These are phyloP conservation scores for Leptobrachium leishanense DNA, from an alignment of 2,113 vertebrate genomes.

Conservation along the genomic window DNA sequence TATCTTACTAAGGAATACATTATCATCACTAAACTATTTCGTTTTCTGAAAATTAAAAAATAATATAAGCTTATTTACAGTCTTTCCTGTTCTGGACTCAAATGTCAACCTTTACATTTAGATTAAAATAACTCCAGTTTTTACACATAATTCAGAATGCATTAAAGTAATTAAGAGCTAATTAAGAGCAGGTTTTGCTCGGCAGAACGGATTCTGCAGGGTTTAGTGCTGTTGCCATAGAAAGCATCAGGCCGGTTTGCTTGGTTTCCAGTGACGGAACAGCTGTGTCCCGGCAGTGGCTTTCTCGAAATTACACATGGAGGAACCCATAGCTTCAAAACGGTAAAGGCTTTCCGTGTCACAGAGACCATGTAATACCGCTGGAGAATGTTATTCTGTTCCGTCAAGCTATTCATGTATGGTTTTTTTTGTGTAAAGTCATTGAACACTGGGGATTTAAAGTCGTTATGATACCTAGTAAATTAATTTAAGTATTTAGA, in stretches of 20 bases:
- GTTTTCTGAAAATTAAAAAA: not conserved
- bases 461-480: slow-evolving; percentile 43
- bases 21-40: not conserved
- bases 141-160: slow-evolving; percentile 63
- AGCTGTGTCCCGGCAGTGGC: slow-evolving; percentile 57
- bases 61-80: not conserved
- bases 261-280: slow-evolving; percentile 59
- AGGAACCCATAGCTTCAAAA: slow-evolving; percentile 53
- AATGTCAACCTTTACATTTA: slow-evolving; percentile 66
- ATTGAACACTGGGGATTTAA: slow-evolving; percentile 54
- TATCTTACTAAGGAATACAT: not conserved
- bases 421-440: slow-evolving; percentile 54
- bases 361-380: slow-evolving; percentile 64
- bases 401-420: slow-evolving; percentile 60
- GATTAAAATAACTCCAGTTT: slow-evolving; percentile 66
- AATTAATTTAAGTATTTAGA: slow-evolving; percentile 61
- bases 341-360: slow-evolving; percentile 58
- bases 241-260: slow-evolving; percentile 56
- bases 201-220: slow-evolving; percentile 73
- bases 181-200: slow-evolving; percentile 81
- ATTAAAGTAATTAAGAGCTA: slow-evolving; percentile 88
- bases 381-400: slow-evolving; percentile 63
- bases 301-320: slow-evolving; percentile 54
- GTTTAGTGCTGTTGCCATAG: slow-evolving; percentile 63
- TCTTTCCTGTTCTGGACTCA: slow-evolving; percentile 52